A percentile compares a stretch with the other conserved stretches of the same genome.
Evolutionary conservation across 1,140 invertebrate genomes (phyloP).

Genomic region (Drosophila virilis): DNA sequence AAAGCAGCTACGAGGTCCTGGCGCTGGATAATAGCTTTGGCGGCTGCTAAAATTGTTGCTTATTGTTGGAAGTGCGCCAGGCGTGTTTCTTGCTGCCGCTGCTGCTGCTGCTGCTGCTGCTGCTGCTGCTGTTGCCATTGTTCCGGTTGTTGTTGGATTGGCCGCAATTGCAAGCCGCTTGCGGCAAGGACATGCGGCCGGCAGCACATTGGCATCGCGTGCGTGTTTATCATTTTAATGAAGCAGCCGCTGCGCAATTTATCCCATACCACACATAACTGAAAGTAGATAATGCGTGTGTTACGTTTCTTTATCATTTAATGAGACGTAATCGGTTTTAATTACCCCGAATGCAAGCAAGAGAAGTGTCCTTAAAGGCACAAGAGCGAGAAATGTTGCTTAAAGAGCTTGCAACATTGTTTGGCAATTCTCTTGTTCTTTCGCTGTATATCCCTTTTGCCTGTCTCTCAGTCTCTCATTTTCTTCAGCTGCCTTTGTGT

Average conservation of each 20-base stretch:
- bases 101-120: slow-evolving; percentile 9
- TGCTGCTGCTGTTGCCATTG: slow-evolving; percentile 18
- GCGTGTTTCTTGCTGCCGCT: slow-evolving; percentile 34
- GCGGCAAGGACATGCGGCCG: slow-evolving; percentile 57
- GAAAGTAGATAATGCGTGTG: slow-evolving; percentile 37
- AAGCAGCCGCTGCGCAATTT: slow-evolving; percentile 39
- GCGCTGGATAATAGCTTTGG: slow-evolving; percentile 62
- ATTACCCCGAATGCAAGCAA: slow-evolving; percentile 38
- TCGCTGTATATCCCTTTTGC: too few species aligned
- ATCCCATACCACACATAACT: not conserved
- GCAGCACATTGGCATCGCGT: slow-evolving; percentile 49
- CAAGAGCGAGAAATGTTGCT: slow-evolving; percentile 5
- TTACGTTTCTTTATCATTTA: slow-evolving; percentile 60
- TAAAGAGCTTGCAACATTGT: slow-evolving; percentile 29
- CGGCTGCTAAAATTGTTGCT: slow-evolving; percentile 62
- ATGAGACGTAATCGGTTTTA: slow-evolving; percentile 62
- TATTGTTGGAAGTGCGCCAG: slow-evolving; percentile 62
- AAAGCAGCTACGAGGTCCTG: slow-evolving; percentile 47
- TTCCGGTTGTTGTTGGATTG: slow-evolving; percentile 37
- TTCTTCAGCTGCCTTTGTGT: slow-evolving; percentile 24
- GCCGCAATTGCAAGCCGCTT: slow-evolving; percentile 60
- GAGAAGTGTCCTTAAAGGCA: slow-evolving; percentile 22
- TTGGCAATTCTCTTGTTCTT: not conserved
- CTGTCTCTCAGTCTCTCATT: not conserved
- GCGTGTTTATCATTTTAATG: slow-evolving; percentile 66